These are phyloP conservation scores for Pogonocherus hispidulus DNA, from an alignment of 2,888 invertebrate genomes.

Conservation along the genomic window DNA sequence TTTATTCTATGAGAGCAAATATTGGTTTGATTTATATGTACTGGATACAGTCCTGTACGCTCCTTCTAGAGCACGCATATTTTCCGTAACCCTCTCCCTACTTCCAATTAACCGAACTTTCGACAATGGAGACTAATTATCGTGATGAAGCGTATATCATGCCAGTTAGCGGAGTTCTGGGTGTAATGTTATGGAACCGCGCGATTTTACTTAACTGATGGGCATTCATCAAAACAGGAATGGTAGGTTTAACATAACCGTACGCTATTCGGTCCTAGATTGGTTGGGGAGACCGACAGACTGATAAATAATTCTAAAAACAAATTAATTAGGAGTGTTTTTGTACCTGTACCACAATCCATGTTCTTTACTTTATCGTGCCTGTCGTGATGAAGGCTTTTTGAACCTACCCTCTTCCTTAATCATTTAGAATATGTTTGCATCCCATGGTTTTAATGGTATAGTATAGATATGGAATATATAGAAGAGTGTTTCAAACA, in stretches of 20 bases:
- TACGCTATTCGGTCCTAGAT: not conserved
- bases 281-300: not conserved
- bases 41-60: not conserved
- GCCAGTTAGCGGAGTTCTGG: constrained; percentile 10
- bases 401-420: no score
- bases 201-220: constrained; percentile 14
- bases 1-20: no score
- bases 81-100: not conserved
- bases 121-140: constrained; percentile 21
- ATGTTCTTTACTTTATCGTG: no score
- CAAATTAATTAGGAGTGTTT: not conserved
- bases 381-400: no score
- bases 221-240: constrained; percentile 12
- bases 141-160: constrained; percentile 12
- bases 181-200: constrained; percentile 18
- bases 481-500: no score
- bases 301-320: constrained; percentile 36
- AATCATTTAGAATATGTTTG: no score
- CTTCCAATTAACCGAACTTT: constrained; percentile 19
- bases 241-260: constrained; percentile 12
- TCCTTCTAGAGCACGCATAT: constrained; percentile 11
- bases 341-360: no score
- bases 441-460: no score
- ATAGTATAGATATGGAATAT: no score
- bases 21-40: no score